phyloP scores from a whole-genome alignment of 2,888 invertebrate species.

The Rotaria socialis region DNA sequence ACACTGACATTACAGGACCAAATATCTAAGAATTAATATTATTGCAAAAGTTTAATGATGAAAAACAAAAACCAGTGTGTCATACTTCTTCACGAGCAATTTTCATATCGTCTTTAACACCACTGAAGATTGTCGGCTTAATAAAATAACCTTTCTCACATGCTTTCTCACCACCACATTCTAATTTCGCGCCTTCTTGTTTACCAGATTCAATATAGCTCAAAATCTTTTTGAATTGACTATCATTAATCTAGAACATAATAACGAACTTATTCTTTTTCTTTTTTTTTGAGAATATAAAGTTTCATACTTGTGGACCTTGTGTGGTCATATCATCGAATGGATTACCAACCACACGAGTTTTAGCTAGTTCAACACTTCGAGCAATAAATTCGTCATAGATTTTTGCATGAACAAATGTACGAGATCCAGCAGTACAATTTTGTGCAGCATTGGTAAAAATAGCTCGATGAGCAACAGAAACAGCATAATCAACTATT shows the following conservation, averaged over 20 bases:
- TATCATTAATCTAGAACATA: background rate
- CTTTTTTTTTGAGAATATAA: background rate
- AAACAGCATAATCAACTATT: conserved; percentile 71
- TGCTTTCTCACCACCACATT: conserved; percentile 67
- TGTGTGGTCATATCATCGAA: background rate
- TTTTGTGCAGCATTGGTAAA: conserved; percentile 91
- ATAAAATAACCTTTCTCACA: conserved; percentile 60
- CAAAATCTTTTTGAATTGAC: conserved; percentile 65
- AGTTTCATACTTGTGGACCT: background rate
- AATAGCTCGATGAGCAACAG: conserved; percentile 75
- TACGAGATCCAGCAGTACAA: conserved; percentile 74
- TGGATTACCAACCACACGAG: conserved; percentile 61
- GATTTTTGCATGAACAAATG: conserved; percentile 80
- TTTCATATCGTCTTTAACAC: conserved; percentile 61
- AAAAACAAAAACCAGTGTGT: background rate
- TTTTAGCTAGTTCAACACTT: conserved; percentile 73
- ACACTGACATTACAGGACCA: conserved; percentile 46
- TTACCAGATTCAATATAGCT: conserved; percentile 73
- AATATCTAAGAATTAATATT: conserved; percentile 33
- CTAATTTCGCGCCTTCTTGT: conserved; percentile 74
- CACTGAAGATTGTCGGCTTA: conserved; percentile 61
- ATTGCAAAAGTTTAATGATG: background rate
- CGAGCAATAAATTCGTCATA: conserved; percentile 81
- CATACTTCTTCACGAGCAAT: conserved; percentile 61
- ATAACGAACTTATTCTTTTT: no score